Evolutionary conservation across 1,140 invertebrate species (phyloP), one percentile per base, ranked within the genome.

Genomic region (Tetramorium simillimum): DNA sequence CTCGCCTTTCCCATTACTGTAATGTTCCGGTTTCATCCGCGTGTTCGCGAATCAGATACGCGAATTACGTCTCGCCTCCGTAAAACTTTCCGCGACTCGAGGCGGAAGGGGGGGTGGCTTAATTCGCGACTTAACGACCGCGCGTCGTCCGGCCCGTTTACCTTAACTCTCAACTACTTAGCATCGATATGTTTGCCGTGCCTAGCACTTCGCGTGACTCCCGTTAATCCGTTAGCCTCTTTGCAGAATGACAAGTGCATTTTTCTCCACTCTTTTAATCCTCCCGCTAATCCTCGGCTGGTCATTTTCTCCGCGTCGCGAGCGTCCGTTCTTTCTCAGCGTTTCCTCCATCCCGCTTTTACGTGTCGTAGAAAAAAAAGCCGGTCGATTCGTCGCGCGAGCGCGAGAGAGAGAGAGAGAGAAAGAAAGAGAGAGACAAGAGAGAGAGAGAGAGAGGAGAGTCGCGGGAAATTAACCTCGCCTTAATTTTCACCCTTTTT

Each of bases 381-480:
- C 4, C 12, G 18, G n/a, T 56, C 33, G 53, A 58, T 75, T 75
- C n/a, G 3, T 53, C 69, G 65, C 0, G 12, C 1, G n/a, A 21
- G 18, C 7, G n/a, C 24, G 49, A 24, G 5, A n/a, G 65, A 69
- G 16, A 6, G 21, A 60, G 21, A 28, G 10, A 9, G 33, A 56
- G 28, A 37, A 0, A 28, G 24, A 28, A n/a, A n/a, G 49, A 24
- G 5, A n/a, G 65, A 69, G 16, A 6, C n/a, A n/a, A n/a, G 21
- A 60, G 21, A 28, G 10, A 9, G 33, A 56, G 28, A 0, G n/a
- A 33, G 12, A 40, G 12, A 40, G n/a, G 18, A 70, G 14, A 37
- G n/a, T 60, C n/a, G n/a, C n/a, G n/a, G n/a, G 53, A 75, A 75
- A 58, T 75, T 75, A 43, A 21, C 49, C 40, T 73, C 49, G 70